Conservation (phyloP, 2,888 invertebrate species). For the Conistra vaccinii region DNA sequence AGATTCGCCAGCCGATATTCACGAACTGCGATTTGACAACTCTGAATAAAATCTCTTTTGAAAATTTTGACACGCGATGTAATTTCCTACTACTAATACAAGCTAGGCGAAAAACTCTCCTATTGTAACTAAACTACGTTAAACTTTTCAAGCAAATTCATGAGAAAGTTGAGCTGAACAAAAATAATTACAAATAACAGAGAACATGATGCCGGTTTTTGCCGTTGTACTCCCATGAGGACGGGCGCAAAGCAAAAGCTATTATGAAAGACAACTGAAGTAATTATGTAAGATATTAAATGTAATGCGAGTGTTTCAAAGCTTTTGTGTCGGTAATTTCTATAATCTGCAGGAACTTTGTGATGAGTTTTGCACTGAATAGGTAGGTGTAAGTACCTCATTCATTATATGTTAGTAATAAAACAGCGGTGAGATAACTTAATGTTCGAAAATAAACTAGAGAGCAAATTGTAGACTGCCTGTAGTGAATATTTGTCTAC, state of each 20-base stretch:
- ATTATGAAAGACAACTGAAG: constrained; percentile 63
- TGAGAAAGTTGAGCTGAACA: constrained; percentile 21
- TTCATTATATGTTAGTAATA: constrained; percentile 20
- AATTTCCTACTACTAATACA: neutral
- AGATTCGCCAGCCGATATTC: neutral
- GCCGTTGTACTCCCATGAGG: constrained; percentile 23
- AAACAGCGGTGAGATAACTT: constrained; percentile 19
- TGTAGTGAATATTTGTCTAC: neutral
- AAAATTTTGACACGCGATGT: neutral
- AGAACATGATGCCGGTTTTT: constrained; percentile 29
- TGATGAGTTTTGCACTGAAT: constrained; percentile 36
- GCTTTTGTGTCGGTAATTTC: constrained; percentile 45
- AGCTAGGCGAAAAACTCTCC: neutral
- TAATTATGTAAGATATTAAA: constrained; percentile 62
- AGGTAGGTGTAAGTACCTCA: constrained; percentile 2
- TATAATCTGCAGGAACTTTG: constrained; percentile 34
- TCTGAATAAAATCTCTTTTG: neutral
- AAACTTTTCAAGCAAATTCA: constrained; percentile 15
- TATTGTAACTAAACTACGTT: neutral
- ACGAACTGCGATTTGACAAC: neutral
- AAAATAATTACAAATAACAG: constrained; percentile 40
- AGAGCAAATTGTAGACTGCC: constrained; percentile 1
- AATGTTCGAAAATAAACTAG: constrained; percentile 6
- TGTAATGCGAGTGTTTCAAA: constrained; percentile 55
- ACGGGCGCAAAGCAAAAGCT: constrained; percentile 50